Base-by-base conservation (phyloP, 2,888 invertebrate genomes). In the Synergus japonicus region DNA sequence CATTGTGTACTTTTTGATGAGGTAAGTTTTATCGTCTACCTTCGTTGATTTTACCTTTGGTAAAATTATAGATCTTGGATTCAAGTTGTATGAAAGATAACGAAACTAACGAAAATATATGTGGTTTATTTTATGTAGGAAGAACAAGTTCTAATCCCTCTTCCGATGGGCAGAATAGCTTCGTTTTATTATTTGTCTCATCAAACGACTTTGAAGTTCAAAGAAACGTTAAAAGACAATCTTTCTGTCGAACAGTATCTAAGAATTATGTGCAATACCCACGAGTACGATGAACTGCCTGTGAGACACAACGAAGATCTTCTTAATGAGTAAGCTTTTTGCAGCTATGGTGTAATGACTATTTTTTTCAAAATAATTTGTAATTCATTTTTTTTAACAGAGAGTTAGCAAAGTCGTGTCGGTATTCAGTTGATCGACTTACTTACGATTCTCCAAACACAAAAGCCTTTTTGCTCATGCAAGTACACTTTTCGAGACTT, bases 301-400 rank as follows among this genome's bases (percentile, higher is more conserved):
- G 99, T 99, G 2, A 94, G 99, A 77, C 99, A 99, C 91, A 99
- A 99, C 90, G 99, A 99, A 92, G 99, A 99, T 90, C 93, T 96
- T 82, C 94, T 97, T 65, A 99, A 99, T 91, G 96, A 96, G 97
- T 97, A 92, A 90, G 93, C 90, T 12, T 43, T 66, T 69, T 77
- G 44, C 67, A 22, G 29, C 54, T 49, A 43, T 76, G 22, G 22
- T 60, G 10, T 10, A 49, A 60, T 22, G 4, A 78, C 78, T 58
- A 2, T 65, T 64, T 79, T 67, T 66, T 46, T 65, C 67, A 37
- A n/a, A 29, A 60, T 76, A 58, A 79, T 76, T 64, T 60, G 60
- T 78, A 29, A 29, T 66, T 64, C 81, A 49, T 83, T 49, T 49
- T 8, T 77, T 79, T 77, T 93, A 91, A 43, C 92, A 97, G 97